These are phyloP conservation scores for Laspeyria flexula DNA, from an alignment of 2,888 invertebrate species.

Conservation along the genomic window DNA sequence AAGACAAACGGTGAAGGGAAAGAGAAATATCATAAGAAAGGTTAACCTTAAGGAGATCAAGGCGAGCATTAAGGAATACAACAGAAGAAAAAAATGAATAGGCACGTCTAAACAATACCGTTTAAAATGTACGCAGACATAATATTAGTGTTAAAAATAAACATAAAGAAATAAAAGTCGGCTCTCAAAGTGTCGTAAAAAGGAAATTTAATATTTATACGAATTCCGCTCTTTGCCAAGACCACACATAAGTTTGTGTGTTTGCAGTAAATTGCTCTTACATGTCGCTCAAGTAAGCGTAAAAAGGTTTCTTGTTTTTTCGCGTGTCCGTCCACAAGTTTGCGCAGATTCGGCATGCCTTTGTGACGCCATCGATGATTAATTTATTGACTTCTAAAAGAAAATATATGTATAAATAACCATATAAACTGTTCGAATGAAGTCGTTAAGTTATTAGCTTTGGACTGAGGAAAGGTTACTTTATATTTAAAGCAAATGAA, in stretches of 20 bases:
- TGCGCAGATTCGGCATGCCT: constrained; percentile 51
- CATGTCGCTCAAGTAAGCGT: constrained; percentile 66
- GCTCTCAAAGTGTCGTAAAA: background rate
- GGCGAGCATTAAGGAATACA: no score
- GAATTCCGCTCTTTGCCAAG: constrained; percentile 11
- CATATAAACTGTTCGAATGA: background rate
- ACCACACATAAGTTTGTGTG: constrained; percentile 38
- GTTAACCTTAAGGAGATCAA: no score
- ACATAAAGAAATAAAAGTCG: no score
- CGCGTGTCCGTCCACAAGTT: constrained; percentile 48
- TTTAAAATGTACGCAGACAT: no score
- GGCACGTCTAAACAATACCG: no score
- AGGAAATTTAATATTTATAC: background rate
- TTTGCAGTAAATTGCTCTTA: constrained; percentile 64
- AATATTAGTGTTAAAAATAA: no score
- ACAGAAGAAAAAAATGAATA: no score
- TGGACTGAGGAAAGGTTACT: background rate
- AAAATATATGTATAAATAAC: background rate
- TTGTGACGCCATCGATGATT: constrained; percentile 55
- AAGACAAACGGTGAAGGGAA: no score
- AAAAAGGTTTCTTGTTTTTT: constrained; percentile 56
- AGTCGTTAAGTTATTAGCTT: background rate
- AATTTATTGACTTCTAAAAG: constrained; percentile 26
- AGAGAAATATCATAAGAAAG: no score
- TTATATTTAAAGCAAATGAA: background rate